Evolutionary conservation across 92 coral and sea anemone genomes (phyloP).

Genomic region (Chrysogorgia sp.): DNA sequence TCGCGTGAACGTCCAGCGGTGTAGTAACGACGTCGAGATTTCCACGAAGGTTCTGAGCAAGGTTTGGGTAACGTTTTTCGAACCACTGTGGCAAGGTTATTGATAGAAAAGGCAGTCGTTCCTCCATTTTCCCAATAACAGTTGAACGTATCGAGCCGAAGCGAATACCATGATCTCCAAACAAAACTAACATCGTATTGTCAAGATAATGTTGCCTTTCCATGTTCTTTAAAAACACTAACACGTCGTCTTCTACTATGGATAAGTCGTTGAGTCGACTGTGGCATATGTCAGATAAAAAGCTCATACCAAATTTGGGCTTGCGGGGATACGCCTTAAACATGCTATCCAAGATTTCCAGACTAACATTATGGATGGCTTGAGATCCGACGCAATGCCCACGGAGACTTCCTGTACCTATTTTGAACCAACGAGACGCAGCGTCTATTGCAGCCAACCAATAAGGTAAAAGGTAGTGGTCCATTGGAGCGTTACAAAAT

Average conservation of each 20-base stretch:
- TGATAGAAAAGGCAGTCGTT: conserved; percentile 76
- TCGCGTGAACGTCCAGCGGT: conserved; percentile 75
- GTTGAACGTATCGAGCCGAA: conserved; percentile 55
- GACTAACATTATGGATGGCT: conserved; percentile 69
- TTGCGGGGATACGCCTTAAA: conserved; percentile 63
- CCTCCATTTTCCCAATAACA: conserved; percentile 83
- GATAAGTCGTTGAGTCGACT: conserved; percentile 57
- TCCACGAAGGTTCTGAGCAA: conserved; percentile 46
- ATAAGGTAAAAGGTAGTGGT: conserved; percentile 77
- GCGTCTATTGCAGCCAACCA: conserved; percentile 65
- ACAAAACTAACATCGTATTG: conserved; percentile 66
- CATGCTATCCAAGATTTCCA: conserved; percentile 62
- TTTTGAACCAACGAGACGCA: conserved; percentile 16
- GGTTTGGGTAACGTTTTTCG: conserved; percentile 51
- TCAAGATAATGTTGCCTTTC: conserved; percentile 69
- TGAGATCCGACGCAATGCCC: conserved; percentile 62
- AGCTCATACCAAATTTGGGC: conserved; percentile 70
- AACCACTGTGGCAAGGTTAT: conserved; percentile 69
- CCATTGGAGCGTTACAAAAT: conserved; percentile 73
- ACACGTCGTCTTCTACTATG: conserved; percentile 60
- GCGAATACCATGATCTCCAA: conserved; percentile 79
- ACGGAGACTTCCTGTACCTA: conserved; percentile 30
- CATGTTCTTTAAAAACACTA: conserved; percentile 65
- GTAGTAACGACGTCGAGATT: conserved; percentile 65
- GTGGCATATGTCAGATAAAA: conserved; percentile 71